Evolutionary conservation across 2,888 invertebrate species (phyloP).

Genomic region (Lasius platythorax): DNA sequence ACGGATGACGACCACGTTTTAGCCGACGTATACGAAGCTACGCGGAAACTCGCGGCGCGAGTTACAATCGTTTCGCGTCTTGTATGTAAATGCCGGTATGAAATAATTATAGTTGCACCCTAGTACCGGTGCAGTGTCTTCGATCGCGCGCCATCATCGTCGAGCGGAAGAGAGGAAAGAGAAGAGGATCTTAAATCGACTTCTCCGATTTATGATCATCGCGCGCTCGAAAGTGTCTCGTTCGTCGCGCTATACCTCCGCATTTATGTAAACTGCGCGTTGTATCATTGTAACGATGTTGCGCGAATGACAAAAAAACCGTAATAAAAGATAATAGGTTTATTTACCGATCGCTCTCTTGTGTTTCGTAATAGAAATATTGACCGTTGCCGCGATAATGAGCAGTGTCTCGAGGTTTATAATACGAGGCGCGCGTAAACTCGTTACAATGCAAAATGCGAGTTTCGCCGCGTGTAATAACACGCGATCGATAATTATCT

Average conservation of each 20-base stretch:
- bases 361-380: slow-evolving; percentile 25
- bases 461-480: slow-evolving; percentile 1
- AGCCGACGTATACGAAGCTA: slow-evolving; percentile 27
- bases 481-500: slow-evolving; percentile 54
- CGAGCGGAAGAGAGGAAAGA: neutral
- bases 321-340: slow-evolving; percentile 32
- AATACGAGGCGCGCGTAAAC: slow-evolving; percentile 34
- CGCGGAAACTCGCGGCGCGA: slow-evolving; percentile 38
- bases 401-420: slow-evolving; percentile 13
- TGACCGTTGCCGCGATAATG: slow-evolving; percentile 42
- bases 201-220: slow-evolving; percentile 14
- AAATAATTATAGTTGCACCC: slow-evolving; percentile 47
- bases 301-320: neutral
- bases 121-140: slow-evolving; percentile 39
- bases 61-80: slow-evolving; percentile 34
- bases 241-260: neutral
- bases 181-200: neutral
- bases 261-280: slow-evolving; percentile 11
- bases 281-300: neutral
- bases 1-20: slow-evolving; percentile 28
- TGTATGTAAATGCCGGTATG: slow-evolving; percentile 26
- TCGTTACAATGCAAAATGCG: slow-evolving; percentile 23
- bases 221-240: neutral
- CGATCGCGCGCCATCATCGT: slow-evolving; percentile 29
- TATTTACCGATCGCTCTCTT: slow-evolving; percentile 17